Percentiles rank a stretch among this genome's conserved stretches.
Evolutionary conservation across 2,797 vertebrate genomes (phyloP).

Genomic region (Sparidentex hasta): DNA sequence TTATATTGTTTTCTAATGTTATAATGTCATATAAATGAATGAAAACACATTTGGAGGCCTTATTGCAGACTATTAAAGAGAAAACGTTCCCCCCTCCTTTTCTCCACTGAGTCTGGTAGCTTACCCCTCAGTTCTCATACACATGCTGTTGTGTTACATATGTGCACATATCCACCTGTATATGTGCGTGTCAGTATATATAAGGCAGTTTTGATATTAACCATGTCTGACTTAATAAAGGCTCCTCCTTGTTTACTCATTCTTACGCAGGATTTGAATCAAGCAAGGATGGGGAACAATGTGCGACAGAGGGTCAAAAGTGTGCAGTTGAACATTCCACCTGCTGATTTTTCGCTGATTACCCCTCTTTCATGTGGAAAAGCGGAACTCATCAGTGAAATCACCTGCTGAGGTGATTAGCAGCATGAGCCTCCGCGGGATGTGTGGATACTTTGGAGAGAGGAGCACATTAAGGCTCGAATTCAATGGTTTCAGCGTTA

Average conservation of each 20-base stretch:
- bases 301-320: not conserved
- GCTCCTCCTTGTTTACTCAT: not conserved
- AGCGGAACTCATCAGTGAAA: not conserved
- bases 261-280: slow-evolving; percentile 9
- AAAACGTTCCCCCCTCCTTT: too few relatives aligned
- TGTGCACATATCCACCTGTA: too few relatives aligned
- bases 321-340: not conserved
- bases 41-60: not conserved
- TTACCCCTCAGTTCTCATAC: too few relatives aligned
- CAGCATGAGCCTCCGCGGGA: not conserved
- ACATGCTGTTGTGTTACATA: too few relatives aligned
- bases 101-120: too few relatives aligned
- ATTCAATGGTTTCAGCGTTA: slow-evolving; percentile 1
- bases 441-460: not conserved
- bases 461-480: not conserved
- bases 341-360: slow-evolving; percentile 11
- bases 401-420: slow-evolving; percentile 20
- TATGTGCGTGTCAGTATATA: not conserved
- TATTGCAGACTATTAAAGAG: not conserved
- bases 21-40: not conserved
- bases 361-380: not conserved
- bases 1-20: not conserved
- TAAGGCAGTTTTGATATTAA: not conserved
- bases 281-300: not conserved
- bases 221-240: not conserved